Base-by-base conservation (phyloP, 2,797 vertebrate species). In the Parauchenoglanis ngamensis region DNA sequence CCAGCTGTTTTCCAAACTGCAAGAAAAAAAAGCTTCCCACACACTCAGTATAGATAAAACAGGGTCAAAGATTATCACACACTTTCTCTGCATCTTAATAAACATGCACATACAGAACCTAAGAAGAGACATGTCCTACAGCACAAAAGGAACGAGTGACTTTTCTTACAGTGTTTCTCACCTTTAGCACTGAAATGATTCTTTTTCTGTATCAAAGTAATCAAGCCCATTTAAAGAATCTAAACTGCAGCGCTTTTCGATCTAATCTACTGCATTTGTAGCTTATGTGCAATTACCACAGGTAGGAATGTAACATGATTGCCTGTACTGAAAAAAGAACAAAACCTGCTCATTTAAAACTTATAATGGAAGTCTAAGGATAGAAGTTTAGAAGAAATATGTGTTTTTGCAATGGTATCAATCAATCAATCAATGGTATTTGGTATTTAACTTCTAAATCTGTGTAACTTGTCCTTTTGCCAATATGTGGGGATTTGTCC, bases 11-110 rank as follows among this genome's bases (percentile, higher is more conserved):
- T 90, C 91, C 92, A 93, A 92, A 93, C 90, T 92, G 92, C 90
- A 91, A 87, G 89, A 92, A 94, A 94, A 93, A 93, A 94, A 94
- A 92, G 92, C 93, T 94, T 94, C 92, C 91, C 54, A 88, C 80
- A 81, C 86, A 87, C 76, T 81, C 80, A 17, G 67, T 52, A 46
- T 65, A 77, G 68, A 85, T 79, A 89, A 82, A 89, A 46, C 57
- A 12, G 59, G 86, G 87, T 90, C 83, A 85, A 52, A 90, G 87
- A 73, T 86, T 79, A 86, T 28, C 46, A 13, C 49, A 61, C 59
- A 83, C 85, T 73, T 49, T 83, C 63, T 85, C 79, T 49, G 87
- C 81, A 89, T 87, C 59, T 67, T 85, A 89, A 90, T 88, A 88
- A 85, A 87, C 57, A 77, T n/a, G 15, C 35, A 31, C 35, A 73